A percentile compares a stretch with the other conserved stretches of the same genome.
Conservation (phyloP, 2,113 vertebrate genomes). For the Centropus unirufus region DNA sequence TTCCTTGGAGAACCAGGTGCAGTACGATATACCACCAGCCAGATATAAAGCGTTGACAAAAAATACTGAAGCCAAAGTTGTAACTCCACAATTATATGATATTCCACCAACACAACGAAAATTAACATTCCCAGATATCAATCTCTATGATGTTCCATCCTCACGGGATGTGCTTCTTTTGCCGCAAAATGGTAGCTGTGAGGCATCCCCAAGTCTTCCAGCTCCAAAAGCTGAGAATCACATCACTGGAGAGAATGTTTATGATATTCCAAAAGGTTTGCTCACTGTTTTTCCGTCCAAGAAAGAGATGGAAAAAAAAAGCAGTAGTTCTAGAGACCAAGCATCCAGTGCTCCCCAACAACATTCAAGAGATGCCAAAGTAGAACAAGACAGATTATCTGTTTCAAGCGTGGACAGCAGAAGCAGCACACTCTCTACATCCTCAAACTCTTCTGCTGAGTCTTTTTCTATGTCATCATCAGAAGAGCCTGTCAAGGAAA, state of each 20-base stretch:
- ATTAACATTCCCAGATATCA: not conserved
- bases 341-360: not conserved
- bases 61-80: not conserved
- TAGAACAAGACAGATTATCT: slow-evolving; percentile 32
- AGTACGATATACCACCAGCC: slow-evolving; percentile 66
- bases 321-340: not conserved
- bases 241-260: slow-evolving; percentile 70
- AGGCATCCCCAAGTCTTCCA: slow-evolving; percentile 46
- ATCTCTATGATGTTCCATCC: slow-evolving; percentile 51
- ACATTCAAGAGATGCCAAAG: not conserved
- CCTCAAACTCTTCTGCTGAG: slow-evolving; percentile 72
- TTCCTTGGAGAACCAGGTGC: not conserved
- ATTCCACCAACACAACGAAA: slow-evolving; percentile 48
- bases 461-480: slow-evolving; percentile 62
- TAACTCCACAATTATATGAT: not conserved
- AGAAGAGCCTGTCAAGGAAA: slow-evolving; percentile 75
- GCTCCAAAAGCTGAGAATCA: slow-evolving; percentile 64
- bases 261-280: slow-evolving; percentile 75
- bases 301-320: not conserved
- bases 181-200: not conserved
- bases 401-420: slow-evolving; percentile 72
- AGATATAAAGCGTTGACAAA: not conserved
- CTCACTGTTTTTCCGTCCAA: not conserved
- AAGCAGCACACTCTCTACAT: slow-evolving; percentile 80
- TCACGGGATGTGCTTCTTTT: not conserved